These are phyloP conservation scores for Myzus persicae DNA, from an alignment of 1,140 invertebrate genomes.

Conservation along the genomic window DNA sequence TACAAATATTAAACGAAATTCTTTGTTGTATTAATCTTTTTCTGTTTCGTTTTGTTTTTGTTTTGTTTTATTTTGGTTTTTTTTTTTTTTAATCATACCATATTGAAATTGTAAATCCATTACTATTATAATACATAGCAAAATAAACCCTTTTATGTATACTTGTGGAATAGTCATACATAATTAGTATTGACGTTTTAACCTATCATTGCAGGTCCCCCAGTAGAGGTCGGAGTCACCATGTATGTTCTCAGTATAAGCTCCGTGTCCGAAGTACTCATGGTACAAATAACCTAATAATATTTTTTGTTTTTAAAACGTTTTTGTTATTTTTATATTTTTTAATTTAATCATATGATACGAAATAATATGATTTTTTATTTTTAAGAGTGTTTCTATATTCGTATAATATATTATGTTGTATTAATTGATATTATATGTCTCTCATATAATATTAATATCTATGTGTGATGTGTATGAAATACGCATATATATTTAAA, in stretches of 20 bases:
- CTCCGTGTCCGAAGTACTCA: slow-evolving; percentile 97
- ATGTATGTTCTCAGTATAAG: slow-evolving; percentile 98
- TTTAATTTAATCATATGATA: slow-evolving; percentile 36
- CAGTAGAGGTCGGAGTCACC: slow-evolving; percentile 95
- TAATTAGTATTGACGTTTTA: slow-evolving; percentile 50
- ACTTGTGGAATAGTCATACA: slow-evolving; percentile 22
- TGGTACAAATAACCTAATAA: slow-evolving; percentile 74
- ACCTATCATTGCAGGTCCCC: slow-evolving; percentile 80
- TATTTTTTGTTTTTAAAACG: slow-evolving; percentile 9
- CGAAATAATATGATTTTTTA: slow-evolving; percentile 47
- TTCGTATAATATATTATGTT: not conserved
- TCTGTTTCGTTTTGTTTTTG: not conserved
- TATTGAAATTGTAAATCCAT: slow-evolving; percentile 38
- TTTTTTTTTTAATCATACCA: not conserved
- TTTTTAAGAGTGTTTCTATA: slow-evolving; percentile 49
- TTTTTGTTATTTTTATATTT: slow-evolving; percentile 32
- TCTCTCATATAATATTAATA: not conserved
- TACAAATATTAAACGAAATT: slow-evolving; percentile 14
- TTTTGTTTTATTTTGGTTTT: not conserved
- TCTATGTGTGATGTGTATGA: not conserved
- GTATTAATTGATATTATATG: slow-evolving; percentile 12
- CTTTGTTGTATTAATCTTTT: not conserved
- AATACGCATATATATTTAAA: not conserved
- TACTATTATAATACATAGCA: not conserved
- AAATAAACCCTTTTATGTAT: slow-evolving; percentile 14